Evolutionary conservation across 1,140 invertebrate genomes (phyloP), one percentile per base, ranked within the genome.

Genomic region (Neodiprion pinetum): DNA sequence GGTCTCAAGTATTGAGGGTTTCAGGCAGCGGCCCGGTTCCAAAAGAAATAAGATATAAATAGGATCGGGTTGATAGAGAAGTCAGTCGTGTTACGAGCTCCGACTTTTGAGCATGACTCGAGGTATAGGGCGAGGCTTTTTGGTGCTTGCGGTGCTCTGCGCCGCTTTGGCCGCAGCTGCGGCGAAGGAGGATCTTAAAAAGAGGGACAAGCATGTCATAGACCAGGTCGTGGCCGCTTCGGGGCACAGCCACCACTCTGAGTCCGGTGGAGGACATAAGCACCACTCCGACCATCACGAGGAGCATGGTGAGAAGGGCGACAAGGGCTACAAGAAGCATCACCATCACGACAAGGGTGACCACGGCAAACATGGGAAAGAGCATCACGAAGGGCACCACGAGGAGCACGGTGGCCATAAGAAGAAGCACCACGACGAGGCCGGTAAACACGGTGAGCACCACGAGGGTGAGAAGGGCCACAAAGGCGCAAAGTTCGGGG

Each of bases 401-500:
- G 86, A 89, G 23, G 91, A 92, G 78, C 88, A 92, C 77, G 90
- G 90, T 5, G 91, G 90, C 0, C 83, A 92, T 73, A 90, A 92
- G 78, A 91, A 92, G 74, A 86, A 90, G 5, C 88, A 92, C 71
- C 90, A 91, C 73, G 90, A 91, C 71, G 91, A 92, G 74, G 86
- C 88, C 7, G 89, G 90, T 0, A 90, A 93, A 76, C 89, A 92
- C 77, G 91, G 91, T 0, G 87, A 89, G 47, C 91, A 93, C 74
- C 89, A 92, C 75, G 91, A 93, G 71, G 83, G 85, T 11, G 90
- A 90, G 3, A 90, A 91, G 69, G 90, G 89, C 48, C 92, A 93
- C 79, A 93, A 94, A 81, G 92, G 91, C 5, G 93, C 91, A 17
- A 92, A 94, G 77, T 92, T 92, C 80, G 92, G 92, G 23, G 91